Conservation (phyloP, 2,888 invertebrate species). For the Hecatera dysodea region DNA sequence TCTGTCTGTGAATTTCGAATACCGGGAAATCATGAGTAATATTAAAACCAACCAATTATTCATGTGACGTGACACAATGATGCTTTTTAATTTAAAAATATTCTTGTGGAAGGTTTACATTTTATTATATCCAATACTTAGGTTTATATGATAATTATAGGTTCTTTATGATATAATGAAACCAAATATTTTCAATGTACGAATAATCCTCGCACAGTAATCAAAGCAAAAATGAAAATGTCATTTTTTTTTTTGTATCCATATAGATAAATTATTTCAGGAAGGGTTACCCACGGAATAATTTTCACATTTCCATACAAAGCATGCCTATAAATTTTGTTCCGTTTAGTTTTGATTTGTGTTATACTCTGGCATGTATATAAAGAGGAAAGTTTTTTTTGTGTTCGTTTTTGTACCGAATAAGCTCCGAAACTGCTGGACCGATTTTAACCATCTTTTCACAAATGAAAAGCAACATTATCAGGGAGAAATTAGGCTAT, state of each 20-base stretch:
- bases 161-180: not conserved
- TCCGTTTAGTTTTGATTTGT: not conserved
- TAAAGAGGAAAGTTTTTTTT: too few species aligned
- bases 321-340: not conserved
- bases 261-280: not conserved
- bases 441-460: too few species aligned
- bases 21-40: too few species aligned
- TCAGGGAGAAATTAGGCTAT: too few species aligned
- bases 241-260: not conserved
- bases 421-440: too few species aligned
- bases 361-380: not conserved
- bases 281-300: slow-evolving; percentile 11
- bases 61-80: too few species aligned
- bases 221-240: slow-evolving; percentile 3
- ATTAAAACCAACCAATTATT: too few species aligned
- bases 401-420: too few species aligned
- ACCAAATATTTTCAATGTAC: not conserved
- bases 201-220: not conserved
- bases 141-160: too few species aligned
- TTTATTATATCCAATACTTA: not conserved
- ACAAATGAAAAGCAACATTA: too few species aligned
- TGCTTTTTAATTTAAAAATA: not conserved
- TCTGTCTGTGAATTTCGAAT: too few species aligned
- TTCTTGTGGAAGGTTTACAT: not conserved
- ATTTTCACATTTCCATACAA: not conserved